A percentile compares a stretch with the other conserved stretches of the same genome.
phyloP scores from a whole-genome alignment of 2,113 vertebrate species.

The Gorsachius goisagi region DNA sequence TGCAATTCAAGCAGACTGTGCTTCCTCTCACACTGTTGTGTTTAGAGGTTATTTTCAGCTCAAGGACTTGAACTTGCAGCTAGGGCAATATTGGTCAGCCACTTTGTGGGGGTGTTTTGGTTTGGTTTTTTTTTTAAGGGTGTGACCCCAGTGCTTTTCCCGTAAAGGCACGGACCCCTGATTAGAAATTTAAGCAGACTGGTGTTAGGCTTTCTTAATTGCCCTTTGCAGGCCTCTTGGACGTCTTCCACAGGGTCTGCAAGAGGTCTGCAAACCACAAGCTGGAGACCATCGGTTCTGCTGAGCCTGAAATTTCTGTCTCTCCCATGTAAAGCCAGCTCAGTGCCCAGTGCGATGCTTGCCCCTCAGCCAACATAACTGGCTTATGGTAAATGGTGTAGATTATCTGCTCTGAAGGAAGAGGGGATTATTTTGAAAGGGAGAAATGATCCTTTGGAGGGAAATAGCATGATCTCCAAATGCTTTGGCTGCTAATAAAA shows the following conservation, averaged over 20 bases:
- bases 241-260: background rate
- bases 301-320: background rate
- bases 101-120: background rate
- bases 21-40: background rate
- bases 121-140: background rate
- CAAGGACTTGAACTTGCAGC: background rate
- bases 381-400: constrained; percentile 32
- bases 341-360: background rate
- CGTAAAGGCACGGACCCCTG: background rate
- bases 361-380: background rate
- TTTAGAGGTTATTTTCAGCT: constrained; percentile 18
- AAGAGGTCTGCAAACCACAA: background rate
- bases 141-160: background rate
- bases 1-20: constrained; percentile 1
- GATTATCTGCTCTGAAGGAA: constrained; percentile 43
- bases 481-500: constrained; percentile 41
- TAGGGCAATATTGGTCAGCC: background rate
- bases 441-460: constrained; percentile 43
- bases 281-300: background rate
- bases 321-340: background rate
- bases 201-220: background rate
- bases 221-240: background rate
- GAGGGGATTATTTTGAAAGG: constrained; percentile 49
- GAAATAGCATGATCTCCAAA: constrained; percentile 11
- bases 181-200: background rate